Base-by-base conservation (phyloP, 2,888 invertebrate species). In the Macaria liturata region DNA sequence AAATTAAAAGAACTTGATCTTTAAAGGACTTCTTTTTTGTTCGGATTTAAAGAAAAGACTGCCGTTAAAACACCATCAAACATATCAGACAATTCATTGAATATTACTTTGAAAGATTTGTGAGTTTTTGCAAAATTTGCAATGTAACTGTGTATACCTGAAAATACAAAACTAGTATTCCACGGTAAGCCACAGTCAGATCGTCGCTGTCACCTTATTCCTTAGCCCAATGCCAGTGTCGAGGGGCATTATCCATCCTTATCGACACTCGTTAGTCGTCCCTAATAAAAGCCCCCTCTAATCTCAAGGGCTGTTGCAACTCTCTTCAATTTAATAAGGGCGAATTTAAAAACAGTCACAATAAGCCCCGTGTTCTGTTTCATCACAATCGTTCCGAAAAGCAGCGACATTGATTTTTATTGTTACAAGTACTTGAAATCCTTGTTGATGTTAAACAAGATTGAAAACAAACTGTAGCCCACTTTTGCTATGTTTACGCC, bases 221-320 rank as follows among this genome's bases (percentile, higher is more conserved):
- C 65, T 71, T 72, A 62, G 45, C 66, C 78, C 83, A 71, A 62
- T 63, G 63, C 50, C 62, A 60, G 57, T 58, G 67, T 73, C 67
- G 78, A 86, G 84, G 83, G 84, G 85, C 84, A 87, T 89, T 83
- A 89, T 79, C 78, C 81, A 83, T 86, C 82, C 87, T 90, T 90
- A 91, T 90, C 89, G 79, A 69, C 82, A 84, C 89, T 90, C 89
- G 89, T 90, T 88, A 87, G 84, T 83, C 86, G 81, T 84, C 89
- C 89, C 89, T 86, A 88, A 89, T 86, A 88, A 90, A 87, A 88
- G 84, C 84, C 84, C 88, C 84, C 83, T 84, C 77, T 84, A 85
- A 85, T 88, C 86, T 86, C 79, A 80, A 87, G 89, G 86, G 87
- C 75, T 84, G 82, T 81, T 78, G 80, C 75, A 82, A 77, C 81